A percentile compares a stretch with the other conserved stretches of the same genome.
phyloP scores from a whole-genome alignment of 92 coral and sea anemone genomes.

The Epizoanthus scotinus region DNA sequence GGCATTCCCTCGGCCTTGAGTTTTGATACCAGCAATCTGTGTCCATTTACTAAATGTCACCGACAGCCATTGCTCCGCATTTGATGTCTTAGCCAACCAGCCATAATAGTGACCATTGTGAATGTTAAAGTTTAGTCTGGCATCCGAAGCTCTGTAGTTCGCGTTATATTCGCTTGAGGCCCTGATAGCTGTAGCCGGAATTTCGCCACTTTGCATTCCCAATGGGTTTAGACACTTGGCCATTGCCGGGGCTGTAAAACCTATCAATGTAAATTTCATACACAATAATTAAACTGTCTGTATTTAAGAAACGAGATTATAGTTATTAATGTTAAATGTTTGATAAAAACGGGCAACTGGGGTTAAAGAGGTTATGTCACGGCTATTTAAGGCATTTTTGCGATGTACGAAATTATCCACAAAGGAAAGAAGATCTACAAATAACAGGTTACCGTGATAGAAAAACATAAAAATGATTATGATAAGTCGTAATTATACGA shows the following conservation, averaged over 20 bases:
- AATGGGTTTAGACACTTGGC: constrained; percentile 31
- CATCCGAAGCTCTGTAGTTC: constrained; percentile 17
- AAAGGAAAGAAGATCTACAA: no score
- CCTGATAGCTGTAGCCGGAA: constrained; percentile 44
- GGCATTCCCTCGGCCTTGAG: constrained; percentile 47
- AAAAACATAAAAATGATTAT: no score
- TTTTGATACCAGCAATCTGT: constrained; percentile 33
- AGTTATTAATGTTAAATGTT: no score
- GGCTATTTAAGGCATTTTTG: no score
- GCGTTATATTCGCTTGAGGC: constrained; percentile 26
- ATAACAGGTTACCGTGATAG: no score
- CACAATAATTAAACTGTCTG: no score
- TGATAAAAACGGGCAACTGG: no score
- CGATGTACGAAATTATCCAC: no score
- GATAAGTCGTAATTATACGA: no score
- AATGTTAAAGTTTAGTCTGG: constrained; percentile 26
- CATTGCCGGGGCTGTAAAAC: constrained; percentile 28
- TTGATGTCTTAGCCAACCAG: constrained; percentile 24
- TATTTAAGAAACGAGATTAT: no score
- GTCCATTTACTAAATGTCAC: constrained; percentile 42
- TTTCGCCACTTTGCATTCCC: constrained; percentile 46
- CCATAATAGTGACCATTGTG: constrained; percentile 26
- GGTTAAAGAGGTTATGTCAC: no score
- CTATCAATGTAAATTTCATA: background rate
- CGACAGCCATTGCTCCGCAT: constrained; percentile 41